Evolutionary conservation across 2,797 vertebrate genomes (phyloP).

Genomic region (Menidia menidia): DNA sequence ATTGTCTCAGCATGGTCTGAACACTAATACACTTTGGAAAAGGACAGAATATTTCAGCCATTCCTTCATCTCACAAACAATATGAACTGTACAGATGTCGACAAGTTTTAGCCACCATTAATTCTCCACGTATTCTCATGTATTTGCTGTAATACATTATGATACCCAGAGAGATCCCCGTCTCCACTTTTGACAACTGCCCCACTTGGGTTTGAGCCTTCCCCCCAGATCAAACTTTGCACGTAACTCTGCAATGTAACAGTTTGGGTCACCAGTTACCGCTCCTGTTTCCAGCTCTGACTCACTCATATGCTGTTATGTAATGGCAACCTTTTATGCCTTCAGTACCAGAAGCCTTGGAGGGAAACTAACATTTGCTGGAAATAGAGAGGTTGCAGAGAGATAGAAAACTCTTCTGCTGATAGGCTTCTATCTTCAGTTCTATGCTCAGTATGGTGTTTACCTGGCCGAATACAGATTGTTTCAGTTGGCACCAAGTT

Average conservation of each 20-base stretch:
- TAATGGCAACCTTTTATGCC: conserved; percentile 55
- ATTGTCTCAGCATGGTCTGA: conserved; percentile 15
- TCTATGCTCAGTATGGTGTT: background rate
- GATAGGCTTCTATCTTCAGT: background rate
- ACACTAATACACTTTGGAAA: conserved; percentile 17
- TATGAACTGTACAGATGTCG: conserved; percentile 37
- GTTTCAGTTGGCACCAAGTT: background rate
- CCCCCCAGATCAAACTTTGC: conserved; percentile 63
- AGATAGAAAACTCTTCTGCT: conserved; percentile 19
- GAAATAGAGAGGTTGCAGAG: conserved; percentile 21
- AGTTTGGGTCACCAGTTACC: conserved; percentile 36
- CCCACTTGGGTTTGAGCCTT: conserved; percentile 21
- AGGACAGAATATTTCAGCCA: conserved; percentile 24
- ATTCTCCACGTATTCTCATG: conserved; percentile 26
- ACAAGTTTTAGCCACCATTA: conserved; percentile 17
- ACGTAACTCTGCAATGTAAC: conserved; percentile 56
- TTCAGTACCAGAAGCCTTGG: conserved; percentile 44
- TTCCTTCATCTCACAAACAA: conserved; percentile 20
- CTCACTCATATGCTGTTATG: conserved; percentile 63
- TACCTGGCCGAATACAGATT: background rate
- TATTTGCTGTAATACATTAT: conserved; percentile 37
- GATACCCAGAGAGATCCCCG: conserved; percentile 37
- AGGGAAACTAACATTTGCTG: conserved; percentile 23
- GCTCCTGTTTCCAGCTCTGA: conserved; percentile 41
- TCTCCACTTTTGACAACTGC: background rate